phyloP scores from a whole-genome alignment of 2,113 vertebrate genomes.

The Circaetus gallicus region DNA sequence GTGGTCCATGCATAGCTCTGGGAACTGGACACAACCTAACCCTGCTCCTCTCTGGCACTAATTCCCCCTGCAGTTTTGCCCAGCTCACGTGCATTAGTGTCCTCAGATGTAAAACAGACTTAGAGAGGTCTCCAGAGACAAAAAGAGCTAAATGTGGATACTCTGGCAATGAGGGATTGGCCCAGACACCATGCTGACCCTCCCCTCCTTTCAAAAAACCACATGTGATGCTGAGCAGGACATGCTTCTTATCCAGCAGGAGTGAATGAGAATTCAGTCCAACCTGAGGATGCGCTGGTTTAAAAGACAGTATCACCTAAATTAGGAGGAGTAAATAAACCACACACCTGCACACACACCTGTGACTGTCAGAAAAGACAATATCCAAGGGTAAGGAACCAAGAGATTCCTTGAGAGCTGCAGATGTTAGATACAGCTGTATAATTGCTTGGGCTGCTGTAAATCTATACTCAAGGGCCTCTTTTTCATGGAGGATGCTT shows the following conservation, averaged over 20 bases:
- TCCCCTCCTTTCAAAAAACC: neutral
- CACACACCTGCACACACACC: neutral
- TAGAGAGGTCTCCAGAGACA: neutral
- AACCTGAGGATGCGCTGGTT: neutral
- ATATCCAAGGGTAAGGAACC: neutral
- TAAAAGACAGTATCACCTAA: neutral
- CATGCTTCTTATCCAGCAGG: accelerated
- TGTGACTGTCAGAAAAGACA: neutral
- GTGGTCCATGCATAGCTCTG: neutral
- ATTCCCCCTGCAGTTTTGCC: neutral
- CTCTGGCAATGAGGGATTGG: neutral
- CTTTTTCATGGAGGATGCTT: neutral
- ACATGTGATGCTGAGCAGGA: neutral
- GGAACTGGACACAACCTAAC: neutral
- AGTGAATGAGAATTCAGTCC: neutral
- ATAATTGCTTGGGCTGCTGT: neutral
- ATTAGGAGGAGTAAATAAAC: neutral
- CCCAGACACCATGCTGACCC: neutral
- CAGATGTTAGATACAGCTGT: neutral
- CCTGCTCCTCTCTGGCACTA: neutral
- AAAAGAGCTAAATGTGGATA: neutral
- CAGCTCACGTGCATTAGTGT: neutral
- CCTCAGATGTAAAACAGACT: neutral
- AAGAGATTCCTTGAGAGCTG: neutral
- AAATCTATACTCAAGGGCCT: neutral